Evolutionary conservation across 2,113 vertebrate species (phyloP).

Genomic region (Thalassoma bifasciatum): DNA sequence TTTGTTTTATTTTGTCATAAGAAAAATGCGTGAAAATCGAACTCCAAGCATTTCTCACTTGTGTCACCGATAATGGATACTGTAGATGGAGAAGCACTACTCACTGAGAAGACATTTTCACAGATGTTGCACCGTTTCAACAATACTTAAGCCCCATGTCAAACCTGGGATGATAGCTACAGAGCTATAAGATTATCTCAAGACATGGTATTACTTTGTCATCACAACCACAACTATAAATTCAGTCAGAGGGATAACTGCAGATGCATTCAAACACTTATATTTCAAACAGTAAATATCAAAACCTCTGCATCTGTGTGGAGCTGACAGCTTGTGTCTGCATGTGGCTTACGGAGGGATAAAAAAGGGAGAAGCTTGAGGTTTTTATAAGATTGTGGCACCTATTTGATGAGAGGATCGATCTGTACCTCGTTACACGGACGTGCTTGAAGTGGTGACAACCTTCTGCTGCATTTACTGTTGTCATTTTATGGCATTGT

Average conservation of each 20-base stretch:
- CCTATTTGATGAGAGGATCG: conserved; percentile 59
- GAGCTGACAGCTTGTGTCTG: conserved; percentile 36
- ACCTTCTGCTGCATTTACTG: conserved; percentile 17
- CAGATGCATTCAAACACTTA: conserved; percentile 33
- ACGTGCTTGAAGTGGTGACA: conserved; percentile 44
- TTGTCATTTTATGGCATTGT: conserved; percentile 11
- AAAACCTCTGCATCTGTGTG: conserved; percentile 39
- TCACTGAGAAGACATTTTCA: conserved; percentile 68
- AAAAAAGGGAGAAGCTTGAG: conserved; percentile 20
- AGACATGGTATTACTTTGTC: conserved; percentile 57
- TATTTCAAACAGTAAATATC: conserved; percentile 42
- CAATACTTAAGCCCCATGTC: conserved; percentile 33
- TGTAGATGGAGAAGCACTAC: conserved; percentile 32
- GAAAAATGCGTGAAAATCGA: conserved; percentile 44
- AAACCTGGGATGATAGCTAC: conserved; percentile 40
- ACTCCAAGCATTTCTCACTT: conserved; percentile 46
- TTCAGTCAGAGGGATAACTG: conserved; percentile 35
- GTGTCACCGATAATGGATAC: conserved; percentile 47
- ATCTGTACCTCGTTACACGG: conserved; percentile 50
- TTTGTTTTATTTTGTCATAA: conserved; percentile 48
- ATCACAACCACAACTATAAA: conserved; percentile 37
- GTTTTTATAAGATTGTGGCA: conserved; percentile 29
- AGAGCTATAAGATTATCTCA: conserved; percentile 40
- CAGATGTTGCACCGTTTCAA: conserved; percentile 54
- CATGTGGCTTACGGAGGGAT: conserved; percentile 27